Evolutionary conservation across 2,797 vertebrate species (phyloP), one percentile per base, ranked within the genome.

Genomic region (Australoheros facetus): DNA sequence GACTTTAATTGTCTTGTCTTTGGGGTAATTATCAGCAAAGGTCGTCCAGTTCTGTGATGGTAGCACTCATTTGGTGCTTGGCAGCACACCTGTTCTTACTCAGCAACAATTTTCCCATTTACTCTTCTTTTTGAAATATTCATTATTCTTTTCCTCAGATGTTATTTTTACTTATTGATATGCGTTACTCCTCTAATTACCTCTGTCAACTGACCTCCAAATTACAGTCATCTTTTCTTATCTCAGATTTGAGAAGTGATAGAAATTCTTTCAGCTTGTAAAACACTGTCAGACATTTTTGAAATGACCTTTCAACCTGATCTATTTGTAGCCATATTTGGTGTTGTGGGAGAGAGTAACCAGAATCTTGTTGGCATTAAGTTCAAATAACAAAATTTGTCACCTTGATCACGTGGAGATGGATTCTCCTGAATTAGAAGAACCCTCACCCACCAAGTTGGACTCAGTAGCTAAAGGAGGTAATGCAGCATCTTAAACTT

Each of bases 181-280:
- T 16, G 14, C 26, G 21, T 23, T 45, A 64, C 39, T 45, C 26
- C 37, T 26, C 14, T 26, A 23, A 64, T 64, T 66, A 14, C 39
- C 39, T 48, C 9, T 10, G 1, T 66, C 16, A 7, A 3, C 19
- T 66, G 3, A 28, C 42, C 39, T 19, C 21, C 10, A 66, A 66
- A 66, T 45, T 42, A 45, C 16, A 5, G 45, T 7, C 0, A 5
- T 0, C 60, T 45, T 23, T 11, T 45, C 21, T 45, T 23, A 17
- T 45, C 21, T 64, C 37, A 26, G 1, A 45, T 45, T 64, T 64
- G 45, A 54, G 9, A 54, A 54, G 39, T 0, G 21, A 14, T 17
- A 28, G 21, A 39, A 45, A 45, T 45, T 64, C 60, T 64, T 64
- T 64, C 37, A 8, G 32, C 7, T 34, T 39, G 39, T 62, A 62